A percentile compares a stretch with the other conserved stretches of the same genome.
phyloP scores from a whole-genome alignment of 30 jellyfish, hydroid and myxozoan genomes.

The Aurelia sp. region DNA sequence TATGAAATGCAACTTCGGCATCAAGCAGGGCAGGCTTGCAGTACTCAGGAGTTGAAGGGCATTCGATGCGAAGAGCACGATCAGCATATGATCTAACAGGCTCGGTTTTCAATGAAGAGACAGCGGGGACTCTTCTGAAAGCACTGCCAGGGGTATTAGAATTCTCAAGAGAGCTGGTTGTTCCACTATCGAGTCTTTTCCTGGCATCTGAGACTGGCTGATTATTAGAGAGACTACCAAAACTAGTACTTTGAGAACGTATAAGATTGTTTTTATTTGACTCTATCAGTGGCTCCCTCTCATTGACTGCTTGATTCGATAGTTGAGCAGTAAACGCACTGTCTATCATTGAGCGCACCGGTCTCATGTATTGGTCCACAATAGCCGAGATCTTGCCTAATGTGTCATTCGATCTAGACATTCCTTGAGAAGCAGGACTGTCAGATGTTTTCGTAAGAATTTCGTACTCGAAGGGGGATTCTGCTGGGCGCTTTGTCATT shows the following conservation, averaged over 20 bases:
- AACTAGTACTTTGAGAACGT: no score
- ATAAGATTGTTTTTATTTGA: no score
- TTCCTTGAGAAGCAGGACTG: no score
- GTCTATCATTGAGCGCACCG: conserved; percentile 36
- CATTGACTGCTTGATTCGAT: neutral
- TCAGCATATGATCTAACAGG: no score
- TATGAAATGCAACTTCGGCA: conserved; percentile 43
- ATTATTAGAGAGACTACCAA: neutral
- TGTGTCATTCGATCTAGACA: no score
- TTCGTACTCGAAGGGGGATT: no score
- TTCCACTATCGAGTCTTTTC: no score
- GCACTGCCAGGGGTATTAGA: conserved; percentile 8
- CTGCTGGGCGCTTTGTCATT: no score
- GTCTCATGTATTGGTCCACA: conserved; percentile 12
- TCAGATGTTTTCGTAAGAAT: no score
- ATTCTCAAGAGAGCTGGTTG: no score
- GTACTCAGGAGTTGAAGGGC: neutral
- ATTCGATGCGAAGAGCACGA: neutral
- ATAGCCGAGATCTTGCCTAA: conserved; percentile 20
- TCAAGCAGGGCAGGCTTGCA: conserved; percentile 18
- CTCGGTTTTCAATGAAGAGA: no score
- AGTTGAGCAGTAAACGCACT: neutral
- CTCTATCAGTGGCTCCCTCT: neutral
- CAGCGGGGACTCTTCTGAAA: conserved; percentile 18
- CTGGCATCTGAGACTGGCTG: neutral